These are phyloP conservation scores for Lithophane socia DNA, from an alignment of 2,888 invertebrate genomes.

Conservation along the genomic window DNA sequence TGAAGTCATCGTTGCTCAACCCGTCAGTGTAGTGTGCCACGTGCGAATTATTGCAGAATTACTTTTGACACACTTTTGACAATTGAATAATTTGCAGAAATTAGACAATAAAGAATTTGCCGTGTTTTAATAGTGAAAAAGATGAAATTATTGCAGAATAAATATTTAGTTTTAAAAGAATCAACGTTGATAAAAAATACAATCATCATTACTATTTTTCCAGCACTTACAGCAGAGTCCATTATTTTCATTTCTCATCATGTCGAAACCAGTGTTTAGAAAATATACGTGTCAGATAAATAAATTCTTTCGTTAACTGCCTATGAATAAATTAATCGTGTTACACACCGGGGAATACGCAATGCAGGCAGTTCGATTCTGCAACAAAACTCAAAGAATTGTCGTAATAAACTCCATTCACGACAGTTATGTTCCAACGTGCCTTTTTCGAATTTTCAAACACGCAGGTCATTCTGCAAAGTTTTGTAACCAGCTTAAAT, in stretches of 20 bases:
- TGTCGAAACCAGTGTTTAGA: background rate
- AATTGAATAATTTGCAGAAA: background rate
- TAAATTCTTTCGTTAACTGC: constrained; percentile 7
- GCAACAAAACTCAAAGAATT: constrained; percentile 57
- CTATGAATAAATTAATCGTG: constrained; percentile 29
- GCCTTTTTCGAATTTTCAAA: constrained; percentile 61
- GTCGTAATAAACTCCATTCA: constrained; percentile 57
- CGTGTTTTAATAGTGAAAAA: background rate
- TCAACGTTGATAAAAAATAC: background rate
- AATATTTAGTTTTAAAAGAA: background rate
- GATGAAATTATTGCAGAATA: background rate
- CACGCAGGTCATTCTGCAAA: constrained; percentile 44
- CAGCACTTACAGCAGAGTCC: background rate
- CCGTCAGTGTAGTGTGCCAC: constrained; percentile 16
- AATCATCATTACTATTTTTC: background rate
- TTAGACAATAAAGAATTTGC: background rate
- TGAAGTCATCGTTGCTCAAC: constrained; percentile 51
- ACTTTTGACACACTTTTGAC: background rate
- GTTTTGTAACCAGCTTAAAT: constrained; percentile 49
- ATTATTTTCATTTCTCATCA: background rate
- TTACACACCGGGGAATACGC: constrained; percentile 38
- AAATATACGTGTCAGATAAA: background rate
- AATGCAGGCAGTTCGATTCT: constrained; percentile 51
- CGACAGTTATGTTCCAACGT: constrained; percentile 50
- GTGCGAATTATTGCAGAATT: constrained; percentile 51